Evolutionary conservation across 2,888 invertebrate genomes (phyloP).

Genomic region (Calameuta pallipes): DNA sequence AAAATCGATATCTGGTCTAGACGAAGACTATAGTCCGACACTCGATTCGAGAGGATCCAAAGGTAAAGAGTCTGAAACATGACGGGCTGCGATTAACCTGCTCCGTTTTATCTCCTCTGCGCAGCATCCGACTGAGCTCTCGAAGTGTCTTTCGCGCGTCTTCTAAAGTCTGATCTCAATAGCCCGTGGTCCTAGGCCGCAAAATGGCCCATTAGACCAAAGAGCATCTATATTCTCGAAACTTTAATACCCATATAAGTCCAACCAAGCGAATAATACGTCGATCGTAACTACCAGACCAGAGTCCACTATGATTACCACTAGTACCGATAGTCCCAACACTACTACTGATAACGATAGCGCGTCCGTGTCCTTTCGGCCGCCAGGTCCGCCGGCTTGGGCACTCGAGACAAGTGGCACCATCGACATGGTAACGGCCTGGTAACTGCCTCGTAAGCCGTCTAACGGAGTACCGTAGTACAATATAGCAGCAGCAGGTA

Average conservation of each 20-base stretch:
- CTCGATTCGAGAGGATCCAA: constrained; percentile 50
- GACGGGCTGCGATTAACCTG: constrained; percentile 48
- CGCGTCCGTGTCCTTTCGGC: background rate
- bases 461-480: constrained; percentile 47
- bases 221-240: background rate
- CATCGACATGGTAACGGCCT: constrained; percentile 56
- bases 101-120: constrained; percentile 56
- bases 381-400: constrained; percentile 25
- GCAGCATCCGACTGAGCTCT: constrained; percentile 42
- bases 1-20: background rate
- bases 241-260: constrained; percentile 17
- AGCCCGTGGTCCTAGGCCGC: background rate
- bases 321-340: too few relatives aligned
- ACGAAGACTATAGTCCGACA: constrained; percentile 48
- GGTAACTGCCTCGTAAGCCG: constrained; percentile 59
- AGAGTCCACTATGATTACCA: too few relatives aligned
- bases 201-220: background rate
- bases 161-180: constrained; percentile 7
- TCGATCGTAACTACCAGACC: too few relatives aligned
- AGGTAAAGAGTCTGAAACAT: constrained; percentile 33
- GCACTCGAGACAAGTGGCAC: constrained; percentile 53
- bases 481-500: too few relatives aligned
- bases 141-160: constrained; percentile 19
- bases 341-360: too few relatives aligned
- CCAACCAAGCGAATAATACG: constrained; percentile 38